phyloP scores from a whole-genome alignment of 2,888 invertebrate species.

The Eupeodes latifasciatus region DNA sequence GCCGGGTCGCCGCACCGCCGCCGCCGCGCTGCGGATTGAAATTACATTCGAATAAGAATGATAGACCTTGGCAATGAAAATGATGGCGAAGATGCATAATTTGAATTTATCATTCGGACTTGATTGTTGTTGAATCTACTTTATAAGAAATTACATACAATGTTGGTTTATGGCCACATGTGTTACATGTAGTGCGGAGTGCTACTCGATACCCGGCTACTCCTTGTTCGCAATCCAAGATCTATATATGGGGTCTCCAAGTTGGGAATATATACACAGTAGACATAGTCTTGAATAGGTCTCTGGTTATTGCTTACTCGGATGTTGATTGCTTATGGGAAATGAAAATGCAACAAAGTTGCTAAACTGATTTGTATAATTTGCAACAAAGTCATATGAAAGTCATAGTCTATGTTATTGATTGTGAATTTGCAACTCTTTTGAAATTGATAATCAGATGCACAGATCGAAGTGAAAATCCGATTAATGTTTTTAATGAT shows the following conservation, averaged over 20 bases:
- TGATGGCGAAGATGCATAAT: conserved; percentile 52
- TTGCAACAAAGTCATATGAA: conserved; percentile 36
- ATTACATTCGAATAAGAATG: conserved; percentile 69
- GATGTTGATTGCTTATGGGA: conserved; percentile 54
- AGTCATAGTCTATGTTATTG: background rate
- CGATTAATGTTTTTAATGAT: conserved; percentile 1
- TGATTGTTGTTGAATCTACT: conserved; percentile 11
- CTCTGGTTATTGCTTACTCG: background rate
- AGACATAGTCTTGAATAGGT: conserved; percentile 38
- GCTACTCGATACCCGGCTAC: background rate
- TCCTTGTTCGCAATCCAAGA: background rate
- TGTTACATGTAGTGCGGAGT: background rate
- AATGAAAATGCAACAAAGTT: conserved; percentile 45
- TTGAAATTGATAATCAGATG: background rate
- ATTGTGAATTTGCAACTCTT: background rate
- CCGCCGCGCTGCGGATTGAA: conserved; percentile 58
- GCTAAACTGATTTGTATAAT: conserved; percentile 32
- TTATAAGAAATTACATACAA: conserved; percentile 15
- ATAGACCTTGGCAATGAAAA: conserved; percentile 22
- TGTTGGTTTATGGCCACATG: conserved; percentile 58
- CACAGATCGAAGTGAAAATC: conserved; percentile 5
- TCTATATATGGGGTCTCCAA: conserved; percentile 7
- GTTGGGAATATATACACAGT: conserved; percentile 45
- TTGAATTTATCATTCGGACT: conserved; percentile 66
- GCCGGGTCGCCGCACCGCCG: conserved; percentile 32